Evolutionary conservation across 1,140 invertebrate genomes (phyloP).

Genomic region (Drosophila aff.): DNA sequence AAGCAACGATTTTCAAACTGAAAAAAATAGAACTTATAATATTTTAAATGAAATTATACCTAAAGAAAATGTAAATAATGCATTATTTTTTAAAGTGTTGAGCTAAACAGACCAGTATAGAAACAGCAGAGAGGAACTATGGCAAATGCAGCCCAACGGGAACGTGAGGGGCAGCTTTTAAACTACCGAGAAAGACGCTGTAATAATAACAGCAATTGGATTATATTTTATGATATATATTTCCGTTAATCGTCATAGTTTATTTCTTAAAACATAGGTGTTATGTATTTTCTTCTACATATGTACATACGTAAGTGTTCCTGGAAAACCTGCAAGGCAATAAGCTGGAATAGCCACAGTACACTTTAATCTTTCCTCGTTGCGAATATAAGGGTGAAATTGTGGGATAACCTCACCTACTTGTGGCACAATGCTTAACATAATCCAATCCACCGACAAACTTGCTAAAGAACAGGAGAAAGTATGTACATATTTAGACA

Average conservation of each 20-base stretch:
- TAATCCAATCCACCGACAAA: slow-evolving; percentile 61
- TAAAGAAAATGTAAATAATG: neutral
- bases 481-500: neutral
- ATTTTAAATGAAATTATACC: neutral
- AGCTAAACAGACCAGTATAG: neutral
- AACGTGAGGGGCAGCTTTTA: slow-evolving; percentile 19
- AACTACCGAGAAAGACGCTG: neutral
- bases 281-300: no score
- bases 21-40: neutral
- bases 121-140: slow-evolving; percentile 9
- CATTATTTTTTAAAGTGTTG: neutral
- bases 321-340: neutral
- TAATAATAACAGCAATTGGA: neutral
- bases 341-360: neutral
- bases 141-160: slow-evolving; percentile 6
- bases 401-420: slow-evolving; percentile 47
- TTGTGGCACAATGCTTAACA: slow-evolving; percentile 44
- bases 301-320: no score
- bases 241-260: neutral
- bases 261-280: neutral
- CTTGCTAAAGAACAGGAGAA: slow-evolving; percentile 16
- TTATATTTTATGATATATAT: neutral
- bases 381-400: slow-evolving; percentile 15
- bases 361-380: slow-evolving; percentile 5
- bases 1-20: neutral